A percentile compares a stretch with the other conserved stretches of the same genome.
phyloP scores from a whole-genome alignment of 2,888 invertebrate species.

The Idaea biselata region DNA sequence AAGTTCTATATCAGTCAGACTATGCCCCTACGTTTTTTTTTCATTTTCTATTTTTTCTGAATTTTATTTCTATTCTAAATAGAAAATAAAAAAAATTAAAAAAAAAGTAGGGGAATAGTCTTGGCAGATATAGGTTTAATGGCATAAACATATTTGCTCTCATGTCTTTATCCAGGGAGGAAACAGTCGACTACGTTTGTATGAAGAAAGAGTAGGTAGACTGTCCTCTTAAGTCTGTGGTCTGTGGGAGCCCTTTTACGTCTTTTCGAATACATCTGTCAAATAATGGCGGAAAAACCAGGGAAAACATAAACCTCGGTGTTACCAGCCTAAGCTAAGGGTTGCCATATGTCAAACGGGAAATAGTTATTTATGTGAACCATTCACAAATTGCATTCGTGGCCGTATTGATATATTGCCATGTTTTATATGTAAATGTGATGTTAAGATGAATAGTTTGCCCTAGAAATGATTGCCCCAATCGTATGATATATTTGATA shows the following conservation, averaged over 20 bases:
- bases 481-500: constrained; percentile 67
- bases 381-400: constrained; percentile 79
- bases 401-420: constrained; percentile 77
- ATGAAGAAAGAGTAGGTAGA: no score
- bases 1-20: no score
- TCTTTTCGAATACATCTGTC: constrained; percentile 71
- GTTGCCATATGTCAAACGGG: constrained; percentile 75
- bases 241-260: constrained; percentile 41
- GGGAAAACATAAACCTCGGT: constrained; percentile 63
- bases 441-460: constrained; percentile 67
- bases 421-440: constrained; percentile 80
- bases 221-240: no score
- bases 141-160: no score
- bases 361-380: constrained; percentile 77
- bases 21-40: no score
- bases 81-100: no score
- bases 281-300: constrained; percentile 70
- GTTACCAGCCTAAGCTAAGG: constrained; percentile 59
- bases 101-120: no score
- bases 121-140: no score
- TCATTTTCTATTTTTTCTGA: no score
- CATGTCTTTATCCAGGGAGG: no score
- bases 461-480: constrained; percentile 62
- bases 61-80: no score
- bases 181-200: no score